Conservation (phyloP, 2,113 vertebrate species). For the Apus apus region DNA sequence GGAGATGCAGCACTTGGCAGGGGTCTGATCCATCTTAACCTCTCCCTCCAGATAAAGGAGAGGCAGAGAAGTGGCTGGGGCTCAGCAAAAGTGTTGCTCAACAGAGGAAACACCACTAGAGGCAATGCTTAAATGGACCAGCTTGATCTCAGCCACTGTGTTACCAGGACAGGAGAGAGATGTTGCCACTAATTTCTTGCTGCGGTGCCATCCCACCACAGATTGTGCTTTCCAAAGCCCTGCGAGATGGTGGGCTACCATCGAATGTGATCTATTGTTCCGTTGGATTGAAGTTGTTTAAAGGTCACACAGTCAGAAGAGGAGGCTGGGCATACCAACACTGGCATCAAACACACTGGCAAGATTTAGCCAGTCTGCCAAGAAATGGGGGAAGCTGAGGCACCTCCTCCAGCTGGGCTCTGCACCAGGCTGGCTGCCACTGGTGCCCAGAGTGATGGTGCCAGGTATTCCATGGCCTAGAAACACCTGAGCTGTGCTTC, state of each 20-base stretch:
- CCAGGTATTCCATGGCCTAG: not conserved
- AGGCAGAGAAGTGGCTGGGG: not conserved
- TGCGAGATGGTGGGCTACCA: not conserved
- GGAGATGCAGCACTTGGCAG: not conserved
- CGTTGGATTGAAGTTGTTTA: not conserved
- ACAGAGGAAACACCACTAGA: not conserved
- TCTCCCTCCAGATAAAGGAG: not conserved
- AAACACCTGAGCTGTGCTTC: not conserved
- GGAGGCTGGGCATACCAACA: not conserved
- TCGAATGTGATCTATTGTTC: not conserved
- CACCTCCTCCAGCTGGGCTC: not conserved
- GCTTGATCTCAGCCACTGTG: not conserved
- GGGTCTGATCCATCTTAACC: not conserved
- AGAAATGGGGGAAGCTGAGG: not conserved
- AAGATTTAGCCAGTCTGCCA: not conserved
- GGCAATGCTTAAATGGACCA: not conserved
- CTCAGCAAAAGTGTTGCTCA: not conserved
- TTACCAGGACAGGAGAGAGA: not conserved
- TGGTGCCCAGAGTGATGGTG: not conserved
- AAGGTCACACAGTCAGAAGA: not conserved
- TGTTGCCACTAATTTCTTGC: not conserved
- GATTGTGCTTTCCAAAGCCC: not conserved
- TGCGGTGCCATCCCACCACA: not conserved
- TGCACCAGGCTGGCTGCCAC: fast-evolving
- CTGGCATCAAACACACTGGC: not conserved